Percentiles rank a stretch among this genome's conserved stretches.
Conservation (phyloP, 2,113 vertebrate species). For the Mastomys coucha region DNA sequence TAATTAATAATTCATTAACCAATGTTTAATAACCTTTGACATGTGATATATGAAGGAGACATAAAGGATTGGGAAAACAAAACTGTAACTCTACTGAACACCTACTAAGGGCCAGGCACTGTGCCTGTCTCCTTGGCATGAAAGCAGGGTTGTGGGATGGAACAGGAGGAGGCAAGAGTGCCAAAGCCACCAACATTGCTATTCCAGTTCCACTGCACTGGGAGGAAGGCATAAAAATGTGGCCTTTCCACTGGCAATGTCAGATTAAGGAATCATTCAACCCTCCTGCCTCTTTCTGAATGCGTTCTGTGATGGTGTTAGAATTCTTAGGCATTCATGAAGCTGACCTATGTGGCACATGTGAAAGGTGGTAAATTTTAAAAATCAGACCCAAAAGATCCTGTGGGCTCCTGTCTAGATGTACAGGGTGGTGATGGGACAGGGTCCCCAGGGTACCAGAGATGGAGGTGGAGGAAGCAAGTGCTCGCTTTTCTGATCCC, state of each 20-base stretch:
- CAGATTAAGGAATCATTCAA: background rate
- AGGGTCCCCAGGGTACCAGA: background rate
- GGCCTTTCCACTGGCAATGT: background rate
- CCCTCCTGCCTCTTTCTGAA: background rate
- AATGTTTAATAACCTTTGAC: background rate
- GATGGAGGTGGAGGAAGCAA: background rate
- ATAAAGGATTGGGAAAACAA: background rate
- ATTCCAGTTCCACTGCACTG: background rate
- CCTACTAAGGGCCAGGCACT: background rate
- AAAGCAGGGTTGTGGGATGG: background rate
- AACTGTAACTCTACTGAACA: background rate
- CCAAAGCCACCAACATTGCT: background rate
- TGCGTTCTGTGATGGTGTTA: background rate
- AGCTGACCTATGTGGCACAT: background rate
- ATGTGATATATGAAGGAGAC: background rate
- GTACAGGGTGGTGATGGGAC: background rate
- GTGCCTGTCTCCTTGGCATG: background rate
- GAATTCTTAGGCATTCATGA: slow-evolving; percentile 21
- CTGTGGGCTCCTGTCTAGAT: background rate
- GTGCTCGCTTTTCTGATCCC: background rate
- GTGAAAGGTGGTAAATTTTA: slow-evolving; percentile 15
- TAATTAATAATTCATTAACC: slow-evolving; percentile 41
- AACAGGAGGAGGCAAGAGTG: background rate
- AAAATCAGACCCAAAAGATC: background rate
- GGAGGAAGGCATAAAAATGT: background rate